phyloP scores from a whole-genome alignment of 1,140 invertebrate species.

The Drosophila sucinea region DNA sequence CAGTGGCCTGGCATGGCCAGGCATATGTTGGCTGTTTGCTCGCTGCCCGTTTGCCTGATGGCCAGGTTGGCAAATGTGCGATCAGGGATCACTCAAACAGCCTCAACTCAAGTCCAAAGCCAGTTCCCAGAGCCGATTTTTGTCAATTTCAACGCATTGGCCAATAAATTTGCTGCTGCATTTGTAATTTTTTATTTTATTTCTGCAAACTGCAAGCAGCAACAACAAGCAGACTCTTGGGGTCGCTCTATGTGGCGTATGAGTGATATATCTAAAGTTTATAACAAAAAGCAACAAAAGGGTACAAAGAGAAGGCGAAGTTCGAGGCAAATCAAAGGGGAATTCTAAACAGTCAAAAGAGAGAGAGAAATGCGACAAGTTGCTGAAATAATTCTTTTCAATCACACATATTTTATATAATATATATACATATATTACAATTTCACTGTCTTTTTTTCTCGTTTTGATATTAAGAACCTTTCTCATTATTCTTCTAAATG shows the following conservation, averaged over 20 bases:
- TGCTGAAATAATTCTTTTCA: not conserved
- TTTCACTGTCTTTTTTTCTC: not conserved
- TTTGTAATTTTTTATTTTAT: conserved; percentile 16
- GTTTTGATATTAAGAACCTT: no score
- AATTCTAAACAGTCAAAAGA: not conserved
- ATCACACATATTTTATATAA: not conserved
- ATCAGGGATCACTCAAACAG: conserved; percentile 18
- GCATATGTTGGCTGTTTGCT: not conserved
- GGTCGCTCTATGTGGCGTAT: conserved; percentile 10
- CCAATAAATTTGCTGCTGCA: conserved; percentile 19
- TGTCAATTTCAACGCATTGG: conserved; percentile 4
- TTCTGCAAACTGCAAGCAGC: not conserved
- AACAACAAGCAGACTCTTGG: conserved; percentile 7
- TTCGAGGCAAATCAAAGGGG: no score
- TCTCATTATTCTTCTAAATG: no score
- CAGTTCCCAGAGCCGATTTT: conserved; percentile 10
- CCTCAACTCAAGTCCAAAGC: conserved; percentile 1
- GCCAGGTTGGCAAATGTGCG: conserved; percentile 14
- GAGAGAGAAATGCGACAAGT: not conserved
- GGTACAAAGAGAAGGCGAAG: not conserved
- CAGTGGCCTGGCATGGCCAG: not conserved
- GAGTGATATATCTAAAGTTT: conserved; percentile 10
- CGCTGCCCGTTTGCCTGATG: conserved; percentile 1
- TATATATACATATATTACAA: no score
- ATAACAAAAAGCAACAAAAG: not conserved